phyloP scores from a whole-genome alignment of 1,140 invertebrate genomes.

The Scaptomyza hsui region DNA sequence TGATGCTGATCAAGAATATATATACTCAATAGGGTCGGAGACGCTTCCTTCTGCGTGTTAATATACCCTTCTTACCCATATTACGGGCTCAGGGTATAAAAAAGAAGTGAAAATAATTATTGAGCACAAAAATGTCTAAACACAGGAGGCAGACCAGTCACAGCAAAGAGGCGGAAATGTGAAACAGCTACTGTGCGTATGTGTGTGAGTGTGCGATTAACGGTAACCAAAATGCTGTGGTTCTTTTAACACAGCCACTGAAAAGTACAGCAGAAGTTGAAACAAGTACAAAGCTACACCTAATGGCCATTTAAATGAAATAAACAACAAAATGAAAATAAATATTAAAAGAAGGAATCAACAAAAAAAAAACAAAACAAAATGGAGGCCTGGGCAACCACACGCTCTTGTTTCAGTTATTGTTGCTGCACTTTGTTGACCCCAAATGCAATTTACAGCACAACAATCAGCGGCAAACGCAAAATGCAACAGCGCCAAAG shows the following conservation, averaged over 20 bases:
- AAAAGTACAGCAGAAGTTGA: constrained; percentile 5
- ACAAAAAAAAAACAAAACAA: constrained; percentile 33
- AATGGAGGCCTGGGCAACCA: constrained; percentile 26
- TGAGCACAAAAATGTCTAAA: constrained; percentile 52
- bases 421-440: constrained; percentile 51
- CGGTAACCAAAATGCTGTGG: constrained; percentile 67
- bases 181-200: constrained; percentile 19
- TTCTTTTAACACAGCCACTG: constrained; percentile 7
- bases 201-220: constrained; percentile 25
- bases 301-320: constrained; percentile 77
- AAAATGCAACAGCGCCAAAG: constrained; percentile 30
- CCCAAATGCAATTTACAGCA: constrained; percentile 77
- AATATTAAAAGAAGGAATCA: constrained; percentile 26
- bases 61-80: too few species aligned
- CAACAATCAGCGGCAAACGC: constrained; percentile 66
- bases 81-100: too few species aligned
- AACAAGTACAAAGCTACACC: constrained; percentile 54
- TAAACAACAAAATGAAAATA: constrained; percentile 39
- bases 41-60: too few species aligned
- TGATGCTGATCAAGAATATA: too few species aligned
- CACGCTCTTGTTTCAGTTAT: constrained; percentile 6
- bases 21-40: too few species aligned
- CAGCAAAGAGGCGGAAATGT: constrained; percentile 12
- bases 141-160: constrained; percentile 6
- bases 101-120: constrained; percentile 43